Percentiles rank a stretch among this genome's conserved stretches.
phyloP scores from a whole-genome alignment of 2,888 invertebrate genomes.

The Perizoma flavofasciatum region DNA sequence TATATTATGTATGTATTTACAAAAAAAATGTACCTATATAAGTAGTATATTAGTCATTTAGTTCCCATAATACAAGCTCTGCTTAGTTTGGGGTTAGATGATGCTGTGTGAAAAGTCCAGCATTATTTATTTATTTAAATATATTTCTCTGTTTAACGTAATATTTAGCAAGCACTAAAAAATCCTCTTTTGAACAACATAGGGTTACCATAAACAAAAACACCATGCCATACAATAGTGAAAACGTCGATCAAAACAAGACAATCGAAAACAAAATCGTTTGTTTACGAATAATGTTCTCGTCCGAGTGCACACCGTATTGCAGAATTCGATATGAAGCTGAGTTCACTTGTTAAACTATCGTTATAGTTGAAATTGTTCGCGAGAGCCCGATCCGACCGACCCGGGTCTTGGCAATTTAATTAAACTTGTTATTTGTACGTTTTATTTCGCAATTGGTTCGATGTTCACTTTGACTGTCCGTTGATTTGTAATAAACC shows the following conservation, averaged over 20 bases:
- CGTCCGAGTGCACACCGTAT: slow-evolving; percentile 60
- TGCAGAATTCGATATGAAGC: slow-evolving; percentile 68
- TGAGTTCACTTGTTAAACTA: slow-evolving; percentile 79
- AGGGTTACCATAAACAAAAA: too few species aligned
- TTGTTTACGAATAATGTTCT: slow-evolving; percentile 54
- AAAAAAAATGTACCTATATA: too few species aligned
- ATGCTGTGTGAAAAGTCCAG: too few species aligned
- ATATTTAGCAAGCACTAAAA: too few species aligned
- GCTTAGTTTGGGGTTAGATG: too few species aligned
- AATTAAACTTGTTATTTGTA: slow-evolving; percentile 83
- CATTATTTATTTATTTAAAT: too few species aligned
- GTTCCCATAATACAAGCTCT: too few species aligned
- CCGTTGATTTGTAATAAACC: slow-evolving; percentile 58
- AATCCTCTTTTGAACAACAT: not conserved
- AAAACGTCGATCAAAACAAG: slow-evolving; percentile 32
- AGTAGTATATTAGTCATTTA: too few species aligned
- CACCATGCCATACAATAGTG: slow-evolving; percentile 6
- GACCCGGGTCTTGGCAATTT: slow-evolving; percentile 73
- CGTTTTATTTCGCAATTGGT: slow-evolving; percentile 79
- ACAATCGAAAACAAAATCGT: slow-evolving; percentile 41
- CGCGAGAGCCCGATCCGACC: slow-evolving; percentile 49
- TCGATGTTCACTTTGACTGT: slow-evolving; percentile 73
- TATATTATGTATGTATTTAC: too few species aligned
- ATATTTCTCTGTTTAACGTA: too few species aligned
- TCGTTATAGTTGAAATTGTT: slow-evolving; percentile 75